Base-by-base conservation (phyloP, 2,797 vertebrate species). In the Lutjanus argentimaculatus region DNA sequence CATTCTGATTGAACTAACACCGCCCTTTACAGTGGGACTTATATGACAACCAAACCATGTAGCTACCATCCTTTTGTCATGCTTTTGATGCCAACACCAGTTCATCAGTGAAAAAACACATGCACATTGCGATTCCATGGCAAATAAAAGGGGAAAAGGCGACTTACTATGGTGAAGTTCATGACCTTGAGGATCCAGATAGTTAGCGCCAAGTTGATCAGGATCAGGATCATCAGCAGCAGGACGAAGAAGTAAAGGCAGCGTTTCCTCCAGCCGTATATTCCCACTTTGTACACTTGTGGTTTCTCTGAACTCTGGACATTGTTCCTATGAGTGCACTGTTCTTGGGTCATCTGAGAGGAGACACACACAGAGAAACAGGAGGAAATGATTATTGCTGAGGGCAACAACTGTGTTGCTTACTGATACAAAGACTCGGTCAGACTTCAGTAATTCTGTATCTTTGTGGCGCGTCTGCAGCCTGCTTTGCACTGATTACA, bases 121-220 rank as follows among this genome's bases (percentile, higher is more conserved):
- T 1, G 25, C 16, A 43, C 6, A 22, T 0, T 11, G 1, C n/a
- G 7, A 62, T 36, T 19, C 12, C 1, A 0, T 0, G 2, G 42
- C 19, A 19, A 45, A 21, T 3, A 56, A 6, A 7, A 79, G 51
- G 16, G 2, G 6, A 7, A 17, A 8, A 19, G 17, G 4, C 0
- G 88, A 98, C 98, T 99, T 97, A 99, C 98, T 88, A 98, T 99
- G 92, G 98, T 99, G 97, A 99, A 99, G 96, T 99, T 99, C 98
- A 99, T 99, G 96, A 99, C 98, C 93, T 99, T 99, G 92, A 99
- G 98, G 95, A 99, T 99, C 98, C 98, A 99, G 96, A 99, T 99
- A 93, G 98, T 99, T 92, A 99, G 96, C 43, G 98, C 98, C 94
- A 99, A 95, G 96, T 99, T 99, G 96, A 99, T 96, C 94, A 99